phyloP scores from a whole-genome alignment of 2,113 vertebrate genomes.

The Brevimyrus niger region DNA sequence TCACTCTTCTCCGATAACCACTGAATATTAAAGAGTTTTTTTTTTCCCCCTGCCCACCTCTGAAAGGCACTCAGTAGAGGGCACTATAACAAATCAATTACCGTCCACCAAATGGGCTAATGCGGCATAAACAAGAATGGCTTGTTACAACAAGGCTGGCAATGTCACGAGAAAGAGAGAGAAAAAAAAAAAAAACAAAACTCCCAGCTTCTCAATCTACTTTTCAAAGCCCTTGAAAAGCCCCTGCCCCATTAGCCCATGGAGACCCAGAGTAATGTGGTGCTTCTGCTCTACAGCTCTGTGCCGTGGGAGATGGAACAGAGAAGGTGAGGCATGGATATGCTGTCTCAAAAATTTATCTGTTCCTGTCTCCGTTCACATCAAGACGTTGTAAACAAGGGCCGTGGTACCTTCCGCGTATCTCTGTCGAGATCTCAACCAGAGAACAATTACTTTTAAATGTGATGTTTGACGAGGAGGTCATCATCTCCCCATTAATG shows the following conservation, averaged over 20 bases:
- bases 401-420: not conserved
- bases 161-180: not conserved
- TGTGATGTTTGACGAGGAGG: not conserved
- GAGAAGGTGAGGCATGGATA: not conserved
- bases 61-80: not conserved
- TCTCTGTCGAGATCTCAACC: not conserved
- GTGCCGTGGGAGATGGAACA: not conserved
- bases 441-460: not conserved
- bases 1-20: not conserved
- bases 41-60: not conserved
- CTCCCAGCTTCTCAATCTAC: not conserved
- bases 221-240: not conserved
- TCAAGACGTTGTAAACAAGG: not conserved
- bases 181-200: not conserved
- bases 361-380: not conserved
- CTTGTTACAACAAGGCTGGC: not conserved
- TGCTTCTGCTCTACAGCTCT: not conserved
- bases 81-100: slow-evolving; percentile 6
- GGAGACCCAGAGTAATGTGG: not conserved
- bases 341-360: not conserved
- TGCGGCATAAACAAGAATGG: not conserved
- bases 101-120: not conserved
- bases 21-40: not conserved
- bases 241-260: not conserved
- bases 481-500: not conserved